Conservation (phyloP, 2,797 vertebrate genomes). For the Clarias fuscus region DNA sequence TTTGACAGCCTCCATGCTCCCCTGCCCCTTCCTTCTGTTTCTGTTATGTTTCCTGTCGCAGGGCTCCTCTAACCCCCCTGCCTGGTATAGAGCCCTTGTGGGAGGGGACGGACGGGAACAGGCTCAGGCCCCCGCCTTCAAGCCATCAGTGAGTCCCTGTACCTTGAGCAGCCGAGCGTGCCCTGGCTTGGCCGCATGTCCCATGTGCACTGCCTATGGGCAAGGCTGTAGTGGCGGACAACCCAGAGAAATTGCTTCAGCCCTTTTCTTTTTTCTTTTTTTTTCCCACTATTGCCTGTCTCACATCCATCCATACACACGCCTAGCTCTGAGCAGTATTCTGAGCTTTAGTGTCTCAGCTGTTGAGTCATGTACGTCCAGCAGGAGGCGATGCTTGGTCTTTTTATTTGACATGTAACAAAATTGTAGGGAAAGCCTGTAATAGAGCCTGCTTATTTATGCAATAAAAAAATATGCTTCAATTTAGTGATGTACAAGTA, state of each 20-base stretch:
- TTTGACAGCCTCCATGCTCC: constrained; percentile 53
- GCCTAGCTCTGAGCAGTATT: constrained; percentile 8
- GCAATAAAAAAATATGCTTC: neutral
- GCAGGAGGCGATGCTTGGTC: constrained; percentile 36
- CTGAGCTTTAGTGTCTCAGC: constrained; percentile 18
- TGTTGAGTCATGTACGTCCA: constrained; percentile 33
- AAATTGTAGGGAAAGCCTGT: constrained; percentile 1
- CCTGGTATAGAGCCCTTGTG: constrained; percentile 73
- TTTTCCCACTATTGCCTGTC: neutral
- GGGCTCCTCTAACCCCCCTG: constrained; percentile 75
- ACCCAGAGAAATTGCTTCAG: constrained; percentile 9
- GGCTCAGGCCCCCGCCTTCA: constrained; percentile 67
- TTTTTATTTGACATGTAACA: constrained; percentile 5
- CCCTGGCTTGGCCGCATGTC: constrained; percentile 57
- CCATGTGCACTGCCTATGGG: constrained; percentile 51
- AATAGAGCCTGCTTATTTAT: neutral
- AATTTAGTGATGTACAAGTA: neutral
- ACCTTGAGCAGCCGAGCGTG: constrained; percentile 57
- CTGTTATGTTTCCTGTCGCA: constrained; percentile 65
- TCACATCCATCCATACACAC: constrained; percentile 1
- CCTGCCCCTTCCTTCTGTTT: constrained; percentile 53
- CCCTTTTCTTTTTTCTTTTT: constrained; percentile 16
- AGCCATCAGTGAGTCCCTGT: constrained; percentile 74
- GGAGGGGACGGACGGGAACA: constrained; percentile 72
- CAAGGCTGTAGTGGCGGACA: constrained; percentile 45